Conservation (phyloP, 2,797 vertebrate species). For the Neoniphon sammara region DNA sequence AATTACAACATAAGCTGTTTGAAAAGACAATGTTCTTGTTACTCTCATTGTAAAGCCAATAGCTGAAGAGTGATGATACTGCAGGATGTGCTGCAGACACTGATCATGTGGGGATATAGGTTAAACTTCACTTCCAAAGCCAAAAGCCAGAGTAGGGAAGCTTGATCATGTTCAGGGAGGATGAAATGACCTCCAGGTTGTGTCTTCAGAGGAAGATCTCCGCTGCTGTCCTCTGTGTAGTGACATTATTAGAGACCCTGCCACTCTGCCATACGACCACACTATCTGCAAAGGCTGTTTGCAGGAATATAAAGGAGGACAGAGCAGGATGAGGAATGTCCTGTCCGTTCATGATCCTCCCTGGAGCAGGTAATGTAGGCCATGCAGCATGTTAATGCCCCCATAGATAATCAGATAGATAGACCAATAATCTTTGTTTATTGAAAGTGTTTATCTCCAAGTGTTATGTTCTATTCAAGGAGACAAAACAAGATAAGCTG, state of each 20-base stretch:
- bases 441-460: slow-evolving; percentile 45
- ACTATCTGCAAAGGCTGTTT: slow-evolving; percentile 49
- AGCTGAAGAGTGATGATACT: slow-evolving; percentile 19
- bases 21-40: background rate
- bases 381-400: slow-evolving; percentile 45
- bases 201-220: slow-evolving; percentile 46
- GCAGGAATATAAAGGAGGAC: slow-evolving; percentile 63
- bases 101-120: slow-evolving; percentile 30
- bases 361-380: slow-evolving; percentile 61
- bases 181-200: slow-evolving; percentile 49
- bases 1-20: background rate
- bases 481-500: slow-evolving; percentile 23
- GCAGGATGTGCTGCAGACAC: slow-evolving; percentile 24
- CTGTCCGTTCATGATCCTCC: slow-evolving; percentile 62
- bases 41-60: slow-evolving; percentile 13
- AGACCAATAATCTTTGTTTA: slow-evolving; percentile 34
- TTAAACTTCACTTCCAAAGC: slow-evolving; percentile 46
- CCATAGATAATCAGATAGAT: slow-evolving; percentile 45
- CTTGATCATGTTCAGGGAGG: slow-evolving; percentile 28
- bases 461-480: slow-evolving; percentile 29
- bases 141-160: slow-evolving; percentile 27
- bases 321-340: slow-evolving; percentile 69
- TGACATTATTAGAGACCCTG: slow-evolving; percentile 57
- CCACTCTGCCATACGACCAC: slow-evolving; percentile 51
- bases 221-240: slow-evolving; percentile 53